A percentile compares a stretch with the other conserved stretches of the same genome.
These are phyloP conservation scores for Ooceraea biroi DNA, from an alignment of 1,140 invertebrate species.

Conservation along the genomic window DNA sequence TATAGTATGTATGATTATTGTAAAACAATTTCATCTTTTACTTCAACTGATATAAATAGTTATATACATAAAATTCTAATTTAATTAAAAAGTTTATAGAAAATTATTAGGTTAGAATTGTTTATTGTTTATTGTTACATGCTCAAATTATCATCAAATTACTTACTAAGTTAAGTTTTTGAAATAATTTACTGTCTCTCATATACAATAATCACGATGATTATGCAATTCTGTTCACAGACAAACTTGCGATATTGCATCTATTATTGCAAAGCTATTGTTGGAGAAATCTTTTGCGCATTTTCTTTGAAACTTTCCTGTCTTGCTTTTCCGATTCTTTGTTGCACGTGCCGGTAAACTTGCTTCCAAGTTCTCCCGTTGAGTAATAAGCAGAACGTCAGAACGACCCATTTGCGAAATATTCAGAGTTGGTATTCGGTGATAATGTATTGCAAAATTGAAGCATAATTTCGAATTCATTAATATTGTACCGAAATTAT, in stretches of 20 bases:
- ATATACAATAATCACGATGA: neutral
- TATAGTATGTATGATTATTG: neutral
- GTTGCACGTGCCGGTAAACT: constrained; percentile 42
- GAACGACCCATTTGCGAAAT: constrained; percentile 32
- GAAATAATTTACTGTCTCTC: constrained; percentile 13
- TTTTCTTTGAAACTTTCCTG: constrained; percentile 45
- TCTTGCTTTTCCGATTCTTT: constrained; percentile 12
- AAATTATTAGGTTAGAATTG: neutral
- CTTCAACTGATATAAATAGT: neutral
- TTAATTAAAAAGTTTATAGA: neutral
- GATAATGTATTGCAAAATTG: constrained; percentile 39
- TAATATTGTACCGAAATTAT: neutral
- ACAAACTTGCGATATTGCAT: neutral
- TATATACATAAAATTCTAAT: constrained; percentile 13
- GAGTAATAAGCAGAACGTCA: constrained; percentile 37
- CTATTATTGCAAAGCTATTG: constrained; percentile 34
- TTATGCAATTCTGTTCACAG: constrained; percentile 4
- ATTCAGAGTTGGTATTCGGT: neutral
- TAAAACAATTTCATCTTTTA: neutral
- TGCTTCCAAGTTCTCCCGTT: constrained; percentile 17
- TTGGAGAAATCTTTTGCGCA: constrained; percentile 37
- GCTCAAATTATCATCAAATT: neutral
- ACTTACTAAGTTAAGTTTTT: constrained; percentile 1
- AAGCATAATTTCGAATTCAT: neutral
- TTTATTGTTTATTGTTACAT: neutral